Base-by-base conservation (phyloP, 2,888 invertebrate species). In the Cephus spinipes region DNA sequence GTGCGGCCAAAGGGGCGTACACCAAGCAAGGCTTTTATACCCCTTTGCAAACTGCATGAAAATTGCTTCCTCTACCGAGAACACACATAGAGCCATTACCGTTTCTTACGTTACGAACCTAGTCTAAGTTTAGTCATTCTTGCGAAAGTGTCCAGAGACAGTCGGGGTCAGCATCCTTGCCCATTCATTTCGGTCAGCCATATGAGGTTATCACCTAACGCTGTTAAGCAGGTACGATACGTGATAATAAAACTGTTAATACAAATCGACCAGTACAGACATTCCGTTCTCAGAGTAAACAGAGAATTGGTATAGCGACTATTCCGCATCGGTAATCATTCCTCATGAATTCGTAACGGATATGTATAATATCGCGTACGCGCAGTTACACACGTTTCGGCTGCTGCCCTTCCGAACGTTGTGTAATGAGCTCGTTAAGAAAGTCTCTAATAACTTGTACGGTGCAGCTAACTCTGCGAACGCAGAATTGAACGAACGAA, bases 291-390 rank as follows among this genome's bases (percentile, higher is more conserved):
- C 15, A 15, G 15, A 40, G 15, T 40, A 23, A 40, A 23, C 23
- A 23, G 55, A 55, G 23, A 23, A 88, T 88, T 88, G 87, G 88
- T 87, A 86, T 85, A 86, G 85, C 87, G 85, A 84, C 85, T 84
- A 84, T 83, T 85, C 77, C 78, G 81, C 78, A 82, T 81, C 84
- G 85, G 81, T 79, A 79, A 78, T 84, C 85, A 85, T 83, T 84
- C 86, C 82, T 85, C 85, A 85, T 84, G 82, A 80, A 81, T 82
- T 73, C 75, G 74, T 81, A 79, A 82, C 85, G 86, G 84, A 87
- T 85, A 81, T 77, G 76, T 79, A 77, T 77, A 76, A 79, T 78
- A 75, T 80, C 79, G 73, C 80, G 78, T 80, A 80, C 80, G 31
- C 15, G 40, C 73, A 71, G 32, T 31, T 33, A 33, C 71, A 33